phyloP scores from a whole-genome alignment of 2,113 vertebrate genomes.

The Haliaeetus leucogaster region DNA sequence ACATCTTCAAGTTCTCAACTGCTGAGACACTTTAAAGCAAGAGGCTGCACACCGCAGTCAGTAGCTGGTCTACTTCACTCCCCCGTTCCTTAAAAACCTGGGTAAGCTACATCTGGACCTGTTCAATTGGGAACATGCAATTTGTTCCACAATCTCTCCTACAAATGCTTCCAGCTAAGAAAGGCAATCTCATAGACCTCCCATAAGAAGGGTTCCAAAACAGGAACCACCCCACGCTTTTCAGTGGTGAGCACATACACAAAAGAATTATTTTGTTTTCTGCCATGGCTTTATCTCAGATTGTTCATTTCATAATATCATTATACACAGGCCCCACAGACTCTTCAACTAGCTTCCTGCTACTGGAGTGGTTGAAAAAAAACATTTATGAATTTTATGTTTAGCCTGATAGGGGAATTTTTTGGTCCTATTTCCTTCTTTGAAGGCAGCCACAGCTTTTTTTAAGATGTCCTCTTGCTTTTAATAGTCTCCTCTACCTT shows the following conservation, averaged over 20 bases:
- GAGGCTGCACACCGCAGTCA: background rate
- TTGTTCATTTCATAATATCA: rapidly evolving
- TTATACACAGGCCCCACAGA: background rate
- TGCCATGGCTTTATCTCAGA: background rate
- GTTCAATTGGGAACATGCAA: background rate
- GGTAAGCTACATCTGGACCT: background rate
- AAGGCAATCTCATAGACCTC: background rate
- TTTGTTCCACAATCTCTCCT: background rate
- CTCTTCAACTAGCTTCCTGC: background rate
- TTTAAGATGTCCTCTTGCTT: background rate
- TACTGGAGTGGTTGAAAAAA: background rate
- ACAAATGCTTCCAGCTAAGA: background rate
- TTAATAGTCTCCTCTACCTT: background rate
- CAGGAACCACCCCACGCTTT: background rate
- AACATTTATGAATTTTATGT: background rate
- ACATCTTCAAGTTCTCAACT: background rate
- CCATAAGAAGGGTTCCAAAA: background rate
- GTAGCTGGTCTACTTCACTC: background rate
- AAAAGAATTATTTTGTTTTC: background rate
- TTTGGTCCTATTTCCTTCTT: background rate
- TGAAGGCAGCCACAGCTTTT: background rate
- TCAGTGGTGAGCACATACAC: background rate
- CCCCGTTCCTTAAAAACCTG: background rate
- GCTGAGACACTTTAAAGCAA: background rate
- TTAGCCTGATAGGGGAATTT: background rate